phyloP scores from a whole-genome alignment of 2,113 vertebrate genomes.

The Petroica traversi region DNA sequence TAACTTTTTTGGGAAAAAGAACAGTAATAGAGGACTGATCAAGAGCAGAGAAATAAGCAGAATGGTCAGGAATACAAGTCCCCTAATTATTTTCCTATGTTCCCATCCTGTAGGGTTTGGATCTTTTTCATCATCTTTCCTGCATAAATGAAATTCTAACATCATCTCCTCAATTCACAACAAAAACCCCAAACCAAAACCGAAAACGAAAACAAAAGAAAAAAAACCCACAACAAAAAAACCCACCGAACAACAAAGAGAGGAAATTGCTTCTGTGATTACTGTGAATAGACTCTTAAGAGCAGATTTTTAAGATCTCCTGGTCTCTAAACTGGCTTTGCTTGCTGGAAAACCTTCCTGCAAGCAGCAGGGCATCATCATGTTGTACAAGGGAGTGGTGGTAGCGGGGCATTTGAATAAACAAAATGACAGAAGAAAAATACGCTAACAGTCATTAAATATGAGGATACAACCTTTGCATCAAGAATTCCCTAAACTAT shows the following conservation, averaged over 20 bases:
- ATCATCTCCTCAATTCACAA: not conserved
- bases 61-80: not conserved
- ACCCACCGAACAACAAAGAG: not conserved
- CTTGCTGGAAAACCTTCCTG: not conserved
- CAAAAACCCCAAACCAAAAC: not conserved
- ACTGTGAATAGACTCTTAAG: not conserved
- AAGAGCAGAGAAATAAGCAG: not conserved
- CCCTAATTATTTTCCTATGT: not conserved
- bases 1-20: not conserved
- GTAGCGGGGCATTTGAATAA: not conserved
- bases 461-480: not conserved
- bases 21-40: not conserved
- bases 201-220: not conserved
- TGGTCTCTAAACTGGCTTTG: not conserved
- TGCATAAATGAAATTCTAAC: not conserved
- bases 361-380: not conserved
- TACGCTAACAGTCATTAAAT: not conserved
- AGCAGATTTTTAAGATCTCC: not conserved
- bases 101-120: not conserved
- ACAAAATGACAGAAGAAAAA: not conserved
- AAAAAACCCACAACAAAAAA: not conserved
- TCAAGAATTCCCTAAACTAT: not conserved
- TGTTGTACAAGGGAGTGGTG: fast-evolving
- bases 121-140: not conserved
- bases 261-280: not conserved